A percentile compares a stretch with the other conserved stretches of the same genome.
Evolutionary conservation across 92 coral and sea anemone species (phyloP).

Genomic region (Virgularia gustaviana): DNA sequence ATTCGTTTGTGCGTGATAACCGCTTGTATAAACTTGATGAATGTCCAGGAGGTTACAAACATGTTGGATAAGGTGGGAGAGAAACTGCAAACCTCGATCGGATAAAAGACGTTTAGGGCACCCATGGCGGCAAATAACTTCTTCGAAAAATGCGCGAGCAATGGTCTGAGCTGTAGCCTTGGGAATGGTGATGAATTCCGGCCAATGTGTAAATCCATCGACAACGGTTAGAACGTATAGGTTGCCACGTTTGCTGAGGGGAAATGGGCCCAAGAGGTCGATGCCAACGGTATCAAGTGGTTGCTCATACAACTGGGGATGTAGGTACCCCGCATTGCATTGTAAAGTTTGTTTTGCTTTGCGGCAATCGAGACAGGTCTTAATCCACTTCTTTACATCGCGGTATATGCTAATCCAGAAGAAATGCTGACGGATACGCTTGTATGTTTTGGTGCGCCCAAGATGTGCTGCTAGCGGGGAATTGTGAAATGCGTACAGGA

Average conservation of each 20-base stretch:
- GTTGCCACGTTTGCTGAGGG: conserved; percentile 15
- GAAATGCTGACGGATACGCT: conserved; percentile 11
- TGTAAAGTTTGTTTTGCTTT: conserved; percentile 12
- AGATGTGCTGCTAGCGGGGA: conserved; percentile 24
- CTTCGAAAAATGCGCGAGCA: background rate
- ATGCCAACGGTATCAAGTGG: conserved; percentile 17
- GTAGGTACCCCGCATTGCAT: conserved; percentile 6
- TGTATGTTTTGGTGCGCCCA: conserved; percentile 14
- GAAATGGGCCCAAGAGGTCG: conserved; percentile 19
- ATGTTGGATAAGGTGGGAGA: background rate
- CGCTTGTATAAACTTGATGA: conserved; percentile 12
- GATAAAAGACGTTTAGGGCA: conserved; percentile 6
- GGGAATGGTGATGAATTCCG: background rate
- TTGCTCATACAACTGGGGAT: conserved; percentile 17
- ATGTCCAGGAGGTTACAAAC: background rate
- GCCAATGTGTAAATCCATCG: conserved; percentile 30
- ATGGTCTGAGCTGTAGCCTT: background rate
- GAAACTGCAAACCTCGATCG: conserved; percentile 9
- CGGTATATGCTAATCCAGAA: conserved; percentile 18
- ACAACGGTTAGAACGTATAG: conserved; percentile 11
- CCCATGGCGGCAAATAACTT: conserved; percentile 8
- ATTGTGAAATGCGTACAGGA: conserved; percentile 24
- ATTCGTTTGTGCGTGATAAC: conserved; percentile 22
- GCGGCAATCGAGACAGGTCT: conserved; percentile 29
- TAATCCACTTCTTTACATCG: conserved; percentile 13